These are phyloP conservation scores for Cryptus armator DNA, from an alignment of 2,888 invertebrate species.

Conservation along the genomic window DNA sequence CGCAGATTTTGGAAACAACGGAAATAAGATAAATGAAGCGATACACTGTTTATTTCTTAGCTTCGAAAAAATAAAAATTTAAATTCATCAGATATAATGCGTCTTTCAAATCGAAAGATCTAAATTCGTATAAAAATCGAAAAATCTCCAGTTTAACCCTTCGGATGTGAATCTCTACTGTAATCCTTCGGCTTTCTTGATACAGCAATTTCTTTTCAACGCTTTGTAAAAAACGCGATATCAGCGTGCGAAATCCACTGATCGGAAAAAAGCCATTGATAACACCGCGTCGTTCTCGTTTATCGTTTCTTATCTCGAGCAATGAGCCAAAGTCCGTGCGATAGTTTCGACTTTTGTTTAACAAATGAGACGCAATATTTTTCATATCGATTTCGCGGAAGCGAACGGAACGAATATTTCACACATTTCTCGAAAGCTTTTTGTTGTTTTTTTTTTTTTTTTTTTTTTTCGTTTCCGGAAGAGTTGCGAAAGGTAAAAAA, in stretches of 20 bases:
- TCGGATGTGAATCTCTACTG: too few species aligned
- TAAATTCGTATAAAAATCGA: neutral
- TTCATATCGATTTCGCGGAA: slow-evolving; percentile 28
- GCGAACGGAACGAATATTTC: slow-evolving; percentile 26
- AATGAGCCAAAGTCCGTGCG: slow-evolving; percentile 15
- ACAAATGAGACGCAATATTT: slow-evolving; percentile 42
- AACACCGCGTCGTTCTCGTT: neutral
- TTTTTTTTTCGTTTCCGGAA: slow-evolving; percentile 9
- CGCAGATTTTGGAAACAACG: neutral
- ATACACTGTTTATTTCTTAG: neutral
- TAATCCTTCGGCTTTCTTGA: neutral
- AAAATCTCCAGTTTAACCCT: too few species aligned
- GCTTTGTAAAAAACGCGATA: neutral
- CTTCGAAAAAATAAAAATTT: neutral
- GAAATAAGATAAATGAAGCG: neutral
- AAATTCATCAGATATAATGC: neutral
- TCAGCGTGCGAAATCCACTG: neutral
- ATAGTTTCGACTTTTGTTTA: slow-evolving; percentile 3
- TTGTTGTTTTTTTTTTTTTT: neutral
- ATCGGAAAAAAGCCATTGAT: neutral
- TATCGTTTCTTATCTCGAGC: slow-evolving; percentile 13
- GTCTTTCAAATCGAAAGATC: neutral
- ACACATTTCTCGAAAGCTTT: neutral
- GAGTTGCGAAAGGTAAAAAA: neutral
- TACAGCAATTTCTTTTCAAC: neutral